phyloP scores from a whole-genome alignment of 2,113 vertebrate species.

The Clupea harengus region DNA sequence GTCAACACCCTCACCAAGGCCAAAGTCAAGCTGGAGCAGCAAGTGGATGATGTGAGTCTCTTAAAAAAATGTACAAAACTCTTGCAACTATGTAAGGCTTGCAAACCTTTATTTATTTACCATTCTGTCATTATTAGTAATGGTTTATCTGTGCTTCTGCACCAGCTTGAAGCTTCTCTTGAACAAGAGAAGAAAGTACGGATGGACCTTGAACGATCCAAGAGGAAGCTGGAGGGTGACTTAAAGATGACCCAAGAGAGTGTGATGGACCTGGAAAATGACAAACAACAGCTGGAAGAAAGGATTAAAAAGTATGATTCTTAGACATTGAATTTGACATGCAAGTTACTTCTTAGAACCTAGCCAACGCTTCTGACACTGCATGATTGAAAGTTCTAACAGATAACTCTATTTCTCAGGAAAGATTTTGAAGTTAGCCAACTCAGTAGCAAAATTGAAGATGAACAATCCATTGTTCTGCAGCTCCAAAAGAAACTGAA shows the following conservation, averaged over 20 bases:
- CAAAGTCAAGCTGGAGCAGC: slow-evolving; percentile 67
- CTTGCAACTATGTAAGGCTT: no score
- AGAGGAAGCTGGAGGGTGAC: slow-evolving; percentile 82
- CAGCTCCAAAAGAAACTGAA: slow-evolving; percentile 87
- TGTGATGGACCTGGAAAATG: slow-evolving; percentile 82
- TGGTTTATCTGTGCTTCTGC: neutral
- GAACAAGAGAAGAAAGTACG: slow-evolving; percentile 84
- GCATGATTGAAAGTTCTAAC: neutral
- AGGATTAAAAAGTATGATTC: slow-evolving; percentile 78
- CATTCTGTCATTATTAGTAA: neutral
- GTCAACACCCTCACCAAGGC: slow-evolving; percentile 68
- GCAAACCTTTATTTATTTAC: no score
- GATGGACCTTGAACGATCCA: slow-evolving; percentile 81
- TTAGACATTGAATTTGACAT: neutral
- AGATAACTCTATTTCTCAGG: slow-evolving; percentile 54
- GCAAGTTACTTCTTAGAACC: no score
- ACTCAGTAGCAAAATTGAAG: slow-evolving; percentile 78
- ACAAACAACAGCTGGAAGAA: slow-evolving; percentile 80
- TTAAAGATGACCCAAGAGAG: slow-evolving; percentile 77
- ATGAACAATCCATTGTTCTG: slow-evolving; percentile 73
- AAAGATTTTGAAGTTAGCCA: slow-evolving; percentile 85
- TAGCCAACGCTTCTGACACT: neutral
- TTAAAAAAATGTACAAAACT: neutral
- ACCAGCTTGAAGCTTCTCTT: slow-evolving; percentile 80
- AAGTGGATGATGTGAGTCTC: slow-evolving; percentile 67